Evolutionary conservation across 1,140 invertebrate genomes (phyloP).

Genomic region (Drosophila truncata): DNA sequence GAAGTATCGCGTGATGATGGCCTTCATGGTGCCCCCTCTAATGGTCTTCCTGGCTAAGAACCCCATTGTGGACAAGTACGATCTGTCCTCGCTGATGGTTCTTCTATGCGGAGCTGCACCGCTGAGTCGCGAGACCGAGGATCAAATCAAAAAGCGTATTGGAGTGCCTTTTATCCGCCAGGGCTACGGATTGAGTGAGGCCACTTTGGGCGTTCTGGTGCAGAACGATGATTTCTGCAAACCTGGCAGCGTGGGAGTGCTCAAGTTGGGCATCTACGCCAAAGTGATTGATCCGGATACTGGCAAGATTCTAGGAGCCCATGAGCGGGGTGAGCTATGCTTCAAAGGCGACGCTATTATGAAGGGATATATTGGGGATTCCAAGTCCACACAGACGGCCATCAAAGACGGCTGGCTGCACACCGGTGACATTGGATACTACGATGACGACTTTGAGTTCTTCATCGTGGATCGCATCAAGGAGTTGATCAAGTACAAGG

Average conservation of each 20-base stretch:
- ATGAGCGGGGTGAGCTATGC: slow-evolving; percentile 89
- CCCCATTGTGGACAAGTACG: slow-evolving; percentile 87
- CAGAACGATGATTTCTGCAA: slow-evolving; percentile 86
- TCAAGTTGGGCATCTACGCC: slow-evolving; percentile 87
- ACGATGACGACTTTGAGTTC: slow-evolving; percentile 89
- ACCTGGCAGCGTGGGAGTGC: slow-evolving; percentile 88
- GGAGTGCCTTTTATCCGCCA: slow-evolving; percentile 87
- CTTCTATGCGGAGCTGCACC: slow-evolving; percentile 88
- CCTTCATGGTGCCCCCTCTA: slow-evolving; percentile 88
- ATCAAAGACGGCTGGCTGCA: slow-evolving; percentile 91
- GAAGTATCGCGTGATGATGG: slow-evolving; percentile 87
- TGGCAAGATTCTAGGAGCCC: slow-evolving; percentile 87
- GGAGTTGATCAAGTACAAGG: slow-evolving; percentile 93
- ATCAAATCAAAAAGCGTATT: slow-evolving; percentile 84
- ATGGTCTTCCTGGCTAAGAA: slow-evolving; percentile 89
- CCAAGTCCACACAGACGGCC: slow-evolving; percentile 88
- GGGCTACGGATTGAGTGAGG: slow-evolving; percentile 90
- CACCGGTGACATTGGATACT: slow-evolving; percentile 93
- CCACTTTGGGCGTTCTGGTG: slow-evolving; percentile 85
- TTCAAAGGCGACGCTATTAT: slow-evolving; percentile 89
- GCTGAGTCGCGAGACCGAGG: slow-evolving; percentile 76
- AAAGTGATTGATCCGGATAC: slow-evolving; percentile 89
- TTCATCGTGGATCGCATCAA: slow-evolving; percentile 92
- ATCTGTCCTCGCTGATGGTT: slow-evolving; percentile 87
- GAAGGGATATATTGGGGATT: slow-evolving; percentile 89